Evolutionary conservation across 2,888 invertebrate genomes (phyloP).

Genomic region (Oscheius sp.): DNA sequence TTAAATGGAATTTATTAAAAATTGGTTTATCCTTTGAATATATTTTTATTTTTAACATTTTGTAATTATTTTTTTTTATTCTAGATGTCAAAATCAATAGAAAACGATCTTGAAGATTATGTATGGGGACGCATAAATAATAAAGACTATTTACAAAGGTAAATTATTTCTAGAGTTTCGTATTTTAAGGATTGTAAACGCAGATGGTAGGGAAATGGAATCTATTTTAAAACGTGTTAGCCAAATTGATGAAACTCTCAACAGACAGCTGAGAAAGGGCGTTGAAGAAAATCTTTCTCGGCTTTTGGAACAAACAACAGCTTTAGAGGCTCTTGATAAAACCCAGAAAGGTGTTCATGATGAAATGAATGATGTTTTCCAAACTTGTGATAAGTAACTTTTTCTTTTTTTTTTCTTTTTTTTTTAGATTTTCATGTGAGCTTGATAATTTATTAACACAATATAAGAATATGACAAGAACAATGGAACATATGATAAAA

Average conservation of each 20-base stretch:
- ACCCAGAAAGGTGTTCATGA: slow-evolving; percentile 57
- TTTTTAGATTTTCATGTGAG: slow-evolving; percentile 32
- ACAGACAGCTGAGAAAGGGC: slow-evolving; percentile 64
- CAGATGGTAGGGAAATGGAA: slow-evolving; percentile 52
- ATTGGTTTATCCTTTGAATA: not conserved
- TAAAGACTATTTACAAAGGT: slow-evolving; percentile 52
- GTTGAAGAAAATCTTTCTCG: slow-evolving; percentile 67
- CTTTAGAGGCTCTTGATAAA: slow-evolving; percentile 63
- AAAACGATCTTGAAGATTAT: slow-evolving; percentile 62
- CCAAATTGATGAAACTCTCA: slow-evolving; percentile 59
- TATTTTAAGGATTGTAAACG: slow-evolving; percentile 46
- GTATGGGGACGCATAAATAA: slow-evolving; percentile 62
- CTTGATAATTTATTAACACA: slow-evolving; percentile 34
- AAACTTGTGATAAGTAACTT: slow-evolving; percentile 36
- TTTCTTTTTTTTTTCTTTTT: not conserved
- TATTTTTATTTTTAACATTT: not conserved
- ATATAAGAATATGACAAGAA: slow-evolving; percentile 35
- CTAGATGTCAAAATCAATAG: slow-evolving; percentile 19
- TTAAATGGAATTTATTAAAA: not conserved
- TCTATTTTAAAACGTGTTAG: slow-evolving; percentile 56
- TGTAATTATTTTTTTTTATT: not conserved
- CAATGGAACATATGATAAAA: slow-evolving; percentile 35
- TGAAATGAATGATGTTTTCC: slow-evolving; percentile 54
- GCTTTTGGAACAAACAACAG: slow-evolving; percentile 65
- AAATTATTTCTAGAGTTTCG: not conserved